phyloP scores from a whole-genome alignment of 1,140 invertebrate genomes.

The Aphis craccivora region DNA sequence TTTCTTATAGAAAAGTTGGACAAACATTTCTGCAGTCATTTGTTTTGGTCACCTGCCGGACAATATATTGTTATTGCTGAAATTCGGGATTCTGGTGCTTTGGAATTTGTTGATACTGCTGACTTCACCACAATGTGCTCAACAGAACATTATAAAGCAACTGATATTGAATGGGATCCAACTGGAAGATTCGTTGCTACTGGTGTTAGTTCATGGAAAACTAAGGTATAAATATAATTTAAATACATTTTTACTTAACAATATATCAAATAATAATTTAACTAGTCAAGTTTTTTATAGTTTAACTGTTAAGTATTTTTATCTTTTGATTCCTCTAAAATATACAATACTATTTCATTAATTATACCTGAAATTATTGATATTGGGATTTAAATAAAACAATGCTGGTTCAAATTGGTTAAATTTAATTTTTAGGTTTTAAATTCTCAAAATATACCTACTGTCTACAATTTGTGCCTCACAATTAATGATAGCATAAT shows the following conservation, averaged over 20 bases:
- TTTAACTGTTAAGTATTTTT: not conserved
- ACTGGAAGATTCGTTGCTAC: constrained; percentile 97
- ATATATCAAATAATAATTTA: not conserved
- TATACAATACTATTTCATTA: not conserved
- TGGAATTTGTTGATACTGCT: constrained; percentile 95
- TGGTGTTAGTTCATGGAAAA: constrained; percentile 93
- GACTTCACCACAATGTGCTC: constrained; percentile 94
- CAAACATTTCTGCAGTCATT: constrained; percentile 88
- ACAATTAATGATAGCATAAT: not conserved
- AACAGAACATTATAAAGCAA: constrained; percentile 92
- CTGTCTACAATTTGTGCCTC: not conserved
- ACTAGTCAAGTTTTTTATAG: not conserved
- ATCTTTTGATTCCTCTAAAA: not conserved
- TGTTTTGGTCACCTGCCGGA: constrained; percentile 92
- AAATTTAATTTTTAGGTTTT: not conserved
- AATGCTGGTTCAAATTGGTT: not conserved
- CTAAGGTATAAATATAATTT: constrained; percentile 72
- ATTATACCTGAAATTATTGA: not conserved
- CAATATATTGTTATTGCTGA: constrained; percentile 95
- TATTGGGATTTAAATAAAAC: not conserved
- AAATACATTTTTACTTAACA: not conserved
- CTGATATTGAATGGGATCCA: constrained; percentile 98
- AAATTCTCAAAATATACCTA: not conserved
- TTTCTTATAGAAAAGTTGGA: constrained; percentile 79
- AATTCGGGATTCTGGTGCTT: constrained; percentile 82